A percentile compares a stretch with the other conserved stretches of the same genome.
Conservation (phyloP, 2,888 invertebrate genomes). For the Ommatoiulus sabulosus region DNA sequence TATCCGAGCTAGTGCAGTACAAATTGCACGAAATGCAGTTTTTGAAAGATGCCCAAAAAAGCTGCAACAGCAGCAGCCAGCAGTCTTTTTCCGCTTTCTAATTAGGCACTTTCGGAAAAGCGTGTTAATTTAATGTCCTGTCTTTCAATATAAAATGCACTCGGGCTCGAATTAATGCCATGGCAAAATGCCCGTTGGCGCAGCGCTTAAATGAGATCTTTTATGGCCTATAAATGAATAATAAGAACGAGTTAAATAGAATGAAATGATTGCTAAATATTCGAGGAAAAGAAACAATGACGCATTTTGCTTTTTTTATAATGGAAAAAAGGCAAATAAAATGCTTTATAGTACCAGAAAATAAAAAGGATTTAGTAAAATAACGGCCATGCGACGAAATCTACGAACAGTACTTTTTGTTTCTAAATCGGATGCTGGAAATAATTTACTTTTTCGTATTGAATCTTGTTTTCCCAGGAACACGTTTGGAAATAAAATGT, state of each 20-base stretch:
- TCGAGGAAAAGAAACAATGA: not conserved
- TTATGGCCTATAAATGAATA: conserved; percentile 36
- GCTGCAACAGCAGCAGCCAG: not conserved
- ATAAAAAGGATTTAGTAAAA: not conserved
- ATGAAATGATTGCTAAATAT: conserved; percentile 43
- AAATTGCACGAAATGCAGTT: not conserved
- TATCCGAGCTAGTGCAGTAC: not conserved
- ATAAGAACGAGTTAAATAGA: conserved; percentile 36
- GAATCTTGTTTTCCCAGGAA: not conserved
- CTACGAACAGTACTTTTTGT: too few relatives aligned
- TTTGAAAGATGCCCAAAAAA: not conserved
- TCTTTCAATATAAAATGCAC: not conserved
- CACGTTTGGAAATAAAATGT: too few relatives aligned
- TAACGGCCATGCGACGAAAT: too few relatives aligned
- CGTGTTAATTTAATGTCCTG: conserved; percentile 17
- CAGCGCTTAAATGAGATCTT: conserved; percentile 16
- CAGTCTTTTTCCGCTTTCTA: not conserved
- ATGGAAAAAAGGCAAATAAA: not conserved
- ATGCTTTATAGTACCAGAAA: not conserved
- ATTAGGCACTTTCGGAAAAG: conserved; percentile 21
- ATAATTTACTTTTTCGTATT: not conserved
- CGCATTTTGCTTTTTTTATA: not conserved
- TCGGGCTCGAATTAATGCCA: not conserved
- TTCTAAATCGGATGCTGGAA: too few relatives aligned
- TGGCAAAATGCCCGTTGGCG: conserved; percentile 33